These are phyloP conservation scores for Aurelia aurita complex sp. Pacific DNA, from an alignment of 30 jellyfish, hydroid and myxozoan species.

Conservation along the genomic window DNA sequence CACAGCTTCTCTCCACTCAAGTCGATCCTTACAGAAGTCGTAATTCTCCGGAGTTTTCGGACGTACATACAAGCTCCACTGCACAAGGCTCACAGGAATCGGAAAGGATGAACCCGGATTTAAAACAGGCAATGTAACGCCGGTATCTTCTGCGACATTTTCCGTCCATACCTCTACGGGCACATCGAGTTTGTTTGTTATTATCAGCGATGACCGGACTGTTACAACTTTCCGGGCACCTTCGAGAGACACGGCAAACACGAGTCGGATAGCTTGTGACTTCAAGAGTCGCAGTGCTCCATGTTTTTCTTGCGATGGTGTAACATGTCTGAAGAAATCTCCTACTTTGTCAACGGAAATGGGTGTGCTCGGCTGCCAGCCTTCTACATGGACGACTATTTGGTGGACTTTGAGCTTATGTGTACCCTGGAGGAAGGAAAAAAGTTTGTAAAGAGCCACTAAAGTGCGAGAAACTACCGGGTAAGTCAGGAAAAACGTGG, in stretches of 20 bases:
- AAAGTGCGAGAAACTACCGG: no score
- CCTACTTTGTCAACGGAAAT: constrained; percentile 97
- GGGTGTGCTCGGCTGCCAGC: constrained; percentile 87
- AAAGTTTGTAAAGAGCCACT: no score
- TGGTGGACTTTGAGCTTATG: constrained; percentile 90
- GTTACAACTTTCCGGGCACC: constrained; percentile 96
- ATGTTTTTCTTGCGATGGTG: constrained; percentile 54
- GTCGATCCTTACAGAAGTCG: constrained; percentile 70
- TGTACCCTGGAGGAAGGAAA: constrained; percentile 64
- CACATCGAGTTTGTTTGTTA: constrained; percentile 61
- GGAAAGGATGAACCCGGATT: constrained; percentile 69
- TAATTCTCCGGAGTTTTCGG: constrained; percentile 59
- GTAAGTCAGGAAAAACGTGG: no score
- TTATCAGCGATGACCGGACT: constrained; percentile 84
- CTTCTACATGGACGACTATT: constrained; percentile 83
- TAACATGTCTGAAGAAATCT: constrained; percentile 77
- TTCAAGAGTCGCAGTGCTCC: constrained; percentile 16
- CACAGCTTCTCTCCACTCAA: constrained; percentile 85
- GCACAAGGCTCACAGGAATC: constrained; percentile 77
- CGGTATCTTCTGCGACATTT: constrained; percentile 31
- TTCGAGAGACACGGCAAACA: constrained; percentile 83
- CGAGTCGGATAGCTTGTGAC: constrained; percentile 52
- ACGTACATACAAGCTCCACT: constrained; percentile 73
- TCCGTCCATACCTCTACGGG: constrained; percentile 89
- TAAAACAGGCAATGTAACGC: constrained; percentile 42